Percentiles rank a stretch among this genome's conserved stretches.
These are phyloP conservation scores for Eremophila alpestris DNA, from an alignment of 2,797 vertebrate species.

Conservation along the genomic window DNA sequence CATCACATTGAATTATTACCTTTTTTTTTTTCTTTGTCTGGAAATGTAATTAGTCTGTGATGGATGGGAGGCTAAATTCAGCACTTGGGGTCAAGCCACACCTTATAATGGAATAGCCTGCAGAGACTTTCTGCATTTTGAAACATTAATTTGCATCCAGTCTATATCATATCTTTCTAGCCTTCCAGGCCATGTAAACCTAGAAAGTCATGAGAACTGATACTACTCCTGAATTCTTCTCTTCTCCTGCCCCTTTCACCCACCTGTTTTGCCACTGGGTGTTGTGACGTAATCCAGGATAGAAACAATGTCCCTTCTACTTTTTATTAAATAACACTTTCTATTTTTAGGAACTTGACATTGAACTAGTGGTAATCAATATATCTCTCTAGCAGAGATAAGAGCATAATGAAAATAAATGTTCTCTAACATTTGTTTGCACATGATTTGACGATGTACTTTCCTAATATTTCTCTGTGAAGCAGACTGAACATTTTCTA, in stretches of 20 bases:
- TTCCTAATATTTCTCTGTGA: background rate
- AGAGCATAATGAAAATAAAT: background rate
- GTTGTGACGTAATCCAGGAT: background rate
- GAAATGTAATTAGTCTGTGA: slow-evolving; percentile 43
- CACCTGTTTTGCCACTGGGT: background rate
- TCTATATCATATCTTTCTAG: background rate
- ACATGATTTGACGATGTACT: background rate
- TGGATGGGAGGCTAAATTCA: slow-evolving; percentile 41
- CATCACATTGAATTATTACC: slow-evolving; percentile 32
- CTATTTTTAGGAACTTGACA: background rate
- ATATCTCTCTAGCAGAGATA: background rate
- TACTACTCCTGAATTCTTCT: background rate
- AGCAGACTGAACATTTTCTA: background rate
- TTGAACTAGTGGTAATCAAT: slow-evolving; percentile 7
- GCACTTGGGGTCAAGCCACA: slow-evolving; percentile 6
- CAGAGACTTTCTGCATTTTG: background rate
- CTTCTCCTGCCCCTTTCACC: background rate
- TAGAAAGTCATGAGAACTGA: background rate
- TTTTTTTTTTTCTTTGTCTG: background rate
- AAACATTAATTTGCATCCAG: background rate
- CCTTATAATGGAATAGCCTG: slow-evolving; percentile 3
- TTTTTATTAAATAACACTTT: background rate
- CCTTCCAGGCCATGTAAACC: background rate
- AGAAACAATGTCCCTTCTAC: background rate
- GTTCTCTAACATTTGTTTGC: background rate